Conservation (phyloP, 2,888 invertebrate species). For the Pandemis heparana region DNA sequence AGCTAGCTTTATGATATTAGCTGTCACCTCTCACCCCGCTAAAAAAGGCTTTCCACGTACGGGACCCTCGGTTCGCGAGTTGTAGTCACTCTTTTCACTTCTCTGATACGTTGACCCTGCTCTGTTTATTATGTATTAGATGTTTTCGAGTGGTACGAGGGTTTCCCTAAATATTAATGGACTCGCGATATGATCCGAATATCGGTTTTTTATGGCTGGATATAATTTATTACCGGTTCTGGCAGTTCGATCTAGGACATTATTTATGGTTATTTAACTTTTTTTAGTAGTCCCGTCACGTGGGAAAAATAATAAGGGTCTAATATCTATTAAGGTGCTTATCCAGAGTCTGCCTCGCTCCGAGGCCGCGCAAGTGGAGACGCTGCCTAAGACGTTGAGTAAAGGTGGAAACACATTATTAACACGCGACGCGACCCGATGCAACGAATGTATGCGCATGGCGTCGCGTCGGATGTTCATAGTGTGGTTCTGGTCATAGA, state of each 20-base stretch:
- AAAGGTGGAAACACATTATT: no score
- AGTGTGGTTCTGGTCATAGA: no score
- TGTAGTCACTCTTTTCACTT: background rate
- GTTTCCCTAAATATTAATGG: slow-evolving; percentile 16
- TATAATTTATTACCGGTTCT: slow-evolving; percentile 12
- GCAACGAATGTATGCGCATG: no score
- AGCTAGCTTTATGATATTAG: no score
- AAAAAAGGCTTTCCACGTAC: background rate
- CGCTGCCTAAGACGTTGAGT: no score
- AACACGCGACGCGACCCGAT: no score
- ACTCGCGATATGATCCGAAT: background rate
- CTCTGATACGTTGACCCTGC: background rate
- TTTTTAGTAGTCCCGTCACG: background rate
- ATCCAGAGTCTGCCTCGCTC: no score
- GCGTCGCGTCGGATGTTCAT: no score
- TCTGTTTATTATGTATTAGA: slow-evolving; percentile 22
- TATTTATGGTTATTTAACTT: slow-evolving; percentile 6
- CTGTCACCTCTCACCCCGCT: no score
- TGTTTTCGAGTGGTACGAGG: slow-evolving; percentile 14
- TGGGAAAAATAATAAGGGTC: background rate
- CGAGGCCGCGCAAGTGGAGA: no score
- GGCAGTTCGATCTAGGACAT: background rate
- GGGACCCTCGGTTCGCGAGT: background rate
- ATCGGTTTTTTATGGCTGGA: slow-evolving; percentile 5
- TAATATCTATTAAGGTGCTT: no score